Evolutionary conservation across 2,888 invertebrate species (phyloP).

Genomic region (Drosophila mimica): DNA sequence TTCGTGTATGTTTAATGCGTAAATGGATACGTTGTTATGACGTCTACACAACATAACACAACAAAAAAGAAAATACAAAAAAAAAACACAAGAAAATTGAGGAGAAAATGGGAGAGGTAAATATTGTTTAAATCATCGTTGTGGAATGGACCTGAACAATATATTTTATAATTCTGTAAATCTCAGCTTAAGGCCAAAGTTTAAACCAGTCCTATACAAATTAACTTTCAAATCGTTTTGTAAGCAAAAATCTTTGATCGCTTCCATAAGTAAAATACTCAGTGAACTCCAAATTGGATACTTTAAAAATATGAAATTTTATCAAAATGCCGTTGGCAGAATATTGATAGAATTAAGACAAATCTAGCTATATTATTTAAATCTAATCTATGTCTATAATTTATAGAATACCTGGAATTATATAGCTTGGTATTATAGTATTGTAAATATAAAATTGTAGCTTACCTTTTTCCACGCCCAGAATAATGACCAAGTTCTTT

Average conservation of each 20-base stretch:
- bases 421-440: not conserved
- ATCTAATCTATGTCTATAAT: not conserved
- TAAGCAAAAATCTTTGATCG: conserved; percentile 15
- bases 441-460: not conserved
- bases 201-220: conserved; percentile 32
- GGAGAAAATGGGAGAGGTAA: conserved; percentile 22
- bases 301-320: not conserved
- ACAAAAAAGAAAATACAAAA: conserved; percentile 23
- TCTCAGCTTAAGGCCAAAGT: conserved; percentile 7
- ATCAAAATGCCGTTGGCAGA: not conserved
- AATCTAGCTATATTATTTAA: not conserved
- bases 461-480: conserved; percentile 35
- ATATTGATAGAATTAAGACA: not conserved
- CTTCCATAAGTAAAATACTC: conserved; percentile 35
- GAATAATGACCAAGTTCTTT: conserved; percentile 1
- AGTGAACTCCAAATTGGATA: not conserved
- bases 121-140: conserved; percentile 40
- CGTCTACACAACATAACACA: conserved; percentile 33
- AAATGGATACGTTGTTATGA: conserved; percentile 75
- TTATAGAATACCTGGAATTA: not conserved
- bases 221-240: conserved; percentile 17
- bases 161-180: conserved; percentile 15
- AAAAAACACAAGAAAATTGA: conserved; percentile 15
- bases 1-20: conserved; percentile 73
- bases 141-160: conserved; percentile 30